Base-by-base conservation (phyloP, 2,113 vertebrate genomes). In the Dolichotis patagonum region DNA sequence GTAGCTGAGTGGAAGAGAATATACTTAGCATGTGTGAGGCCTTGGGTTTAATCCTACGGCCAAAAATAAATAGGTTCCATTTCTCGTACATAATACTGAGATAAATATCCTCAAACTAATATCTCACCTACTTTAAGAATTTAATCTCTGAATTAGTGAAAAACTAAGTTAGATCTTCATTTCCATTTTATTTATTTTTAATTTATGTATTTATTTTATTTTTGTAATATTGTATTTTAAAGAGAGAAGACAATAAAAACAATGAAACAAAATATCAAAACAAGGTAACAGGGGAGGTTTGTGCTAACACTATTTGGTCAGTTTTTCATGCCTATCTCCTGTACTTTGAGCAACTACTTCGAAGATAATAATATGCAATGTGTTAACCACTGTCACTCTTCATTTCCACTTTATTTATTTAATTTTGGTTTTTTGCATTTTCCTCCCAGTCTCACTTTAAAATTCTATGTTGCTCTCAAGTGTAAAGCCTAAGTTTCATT, bases 51-150 rank as follows among this genome's bases (percentile, higher is more conserved):
- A 78, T 78, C 28, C 43, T 49, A 49, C 24, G 49, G 49, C 75
- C 43, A 78, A 78, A 78, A 78, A 49, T 78, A 78, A 78, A 78
- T 30, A 30, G 43, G 13, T 49, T 49, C 43, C 75, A 78, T 78
- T 32, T 49, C 43, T 95, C 89, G 71, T 43, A 95, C 90, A 88
- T 73, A 83, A 84, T 41, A 56, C 35, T 88, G 94, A 95, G 46
- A 65, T 65, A 84, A 90, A 92, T 26, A 84, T 65, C 73, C 26
- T 73, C 54, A 54, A 87, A 60, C 30, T 81, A 86, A 88, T 22
- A 90, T 52, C 54, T 88, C 67, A n/a, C 3, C 63, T 92, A 84
- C 43, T 95, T 94, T 49, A 91, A 91, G 90, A 75, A n/a, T 90
- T 69, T 38, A 85, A 81, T 85, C 19, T 88, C 38, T 73, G 60